A percentile compares a stretch with the other conserved stretches of the same genome.
Evolutionary conservation across 2,797 vertebrate genomes (phyloP).

Genomic region (Cirrhinus molitorella): DNA sequence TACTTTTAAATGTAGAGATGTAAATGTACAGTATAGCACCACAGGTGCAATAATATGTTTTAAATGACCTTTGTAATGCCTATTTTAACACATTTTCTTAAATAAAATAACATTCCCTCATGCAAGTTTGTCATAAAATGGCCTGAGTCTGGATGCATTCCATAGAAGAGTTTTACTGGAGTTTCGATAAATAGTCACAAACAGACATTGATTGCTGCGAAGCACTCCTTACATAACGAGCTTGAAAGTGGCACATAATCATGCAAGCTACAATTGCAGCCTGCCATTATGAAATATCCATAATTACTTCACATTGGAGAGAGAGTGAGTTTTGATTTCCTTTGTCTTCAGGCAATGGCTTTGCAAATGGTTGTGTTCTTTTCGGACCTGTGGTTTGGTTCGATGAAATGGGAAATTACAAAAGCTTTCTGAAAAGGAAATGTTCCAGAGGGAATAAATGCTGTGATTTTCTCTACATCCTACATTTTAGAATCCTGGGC

Average conservation of each 20-base stretch:
- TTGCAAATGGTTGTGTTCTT: slow-evolving; percentile 48
- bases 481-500: slow-evolving; percentile 38
- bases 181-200: slow-evolving; percentile 52
- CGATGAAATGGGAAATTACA: slow-evolving; percentile 53
- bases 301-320: slow-evolving; percentile 62
- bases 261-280: slow-evolving; percentile 62
- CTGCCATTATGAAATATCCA: slow-evolving; percentile 67
- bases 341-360: slow-evolving; percentile 55
- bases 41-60: background rate
- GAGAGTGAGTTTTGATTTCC: slow-evolving; percentile 60
- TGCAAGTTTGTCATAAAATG: background rate
- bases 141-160: slow-evolving; percentile 43
- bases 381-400: slow-evolving; percentile 56
- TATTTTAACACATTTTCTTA: background rate
- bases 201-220: slow-evolving; percentile 70
- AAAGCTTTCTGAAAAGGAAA: slow-evolving; percentile 51
- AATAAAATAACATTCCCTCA: background rate
- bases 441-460: slow-evolving; percentile 48
- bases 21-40: background rate
- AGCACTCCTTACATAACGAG: slow-evolving; percentile 63
- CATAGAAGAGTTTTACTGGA: slow-evolving; percentile 59
- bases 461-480: slow-evolving; percentile 47
- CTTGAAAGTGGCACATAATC: slow-evolving; percentile 70
- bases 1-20: background rate
- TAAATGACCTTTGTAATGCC: background rate